A percentile compares a stretch with the other conserved stretches of the same genome.
phyloP scores from a whole-genome alignment of 2,888 invertebrate genomes.

The Danaus chrysippus region DNA sequence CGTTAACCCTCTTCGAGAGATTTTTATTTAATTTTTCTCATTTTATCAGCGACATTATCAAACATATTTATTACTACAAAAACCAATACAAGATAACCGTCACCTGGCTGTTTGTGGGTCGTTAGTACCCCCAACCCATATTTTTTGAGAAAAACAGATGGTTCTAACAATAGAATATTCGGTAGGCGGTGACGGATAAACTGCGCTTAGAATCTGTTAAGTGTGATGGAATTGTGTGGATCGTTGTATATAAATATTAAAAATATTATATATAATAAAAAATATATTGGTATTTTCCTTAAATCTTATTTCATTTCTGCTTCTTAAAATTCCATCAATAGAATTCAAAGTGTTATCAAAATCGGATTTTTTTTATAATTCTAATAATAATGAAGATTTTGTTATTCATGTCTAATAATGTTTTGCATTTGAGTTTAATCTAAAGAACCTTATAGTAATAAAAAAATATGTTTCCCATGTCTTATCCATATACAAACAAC shows the following conservation, averaged over 20 bases:
- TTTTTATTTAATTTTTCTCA: slow-evolving; percentile 25
- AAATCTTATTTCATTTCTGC: no score
- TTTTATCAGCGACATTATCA: slow-evolving; percentile 35
- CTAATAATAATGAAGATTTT: no score
- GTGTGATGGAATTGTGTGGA: slow-evolving; percentile 46
- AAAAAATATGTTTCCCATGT: background rate
- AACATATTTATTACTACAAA: slow-evolving; percentile 35
- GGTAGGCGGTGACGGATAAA: slow-evolving; percentile 74
- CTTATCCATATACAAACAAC: slow-evolving; percentile 46
- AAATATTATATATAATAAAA: no score
- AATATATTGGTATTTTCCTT: no score
- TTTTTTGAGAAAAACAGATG: slow-evolving; percentile 61
- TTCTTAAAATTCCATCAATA: no score
- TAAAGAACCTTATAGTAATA: background rate
- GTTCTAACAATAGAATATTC: slow-evolving; percentile 65
- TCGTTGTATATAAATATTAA: slow-evolving; percentile 4
- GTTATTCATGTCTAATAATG: no score
- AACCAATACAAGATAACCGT: slow-evolving; percentile 36
- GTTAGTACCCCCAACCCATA: slow-evolving; percentile 43
- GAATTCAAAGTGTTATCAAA: no score
- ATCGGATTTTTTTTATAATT: no score
- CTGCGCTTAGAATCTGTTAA: slow-evolving; percentile 41
- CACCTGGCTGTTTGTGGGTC: slow-evolving; percentile 40
- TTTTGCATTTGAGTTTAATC: background rate
- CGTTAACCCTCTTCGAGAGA: slow-evolving; percentile 26